Conservation (phyloP, 2,797 vertebrate species). For the Remorina albescens region DNA sequence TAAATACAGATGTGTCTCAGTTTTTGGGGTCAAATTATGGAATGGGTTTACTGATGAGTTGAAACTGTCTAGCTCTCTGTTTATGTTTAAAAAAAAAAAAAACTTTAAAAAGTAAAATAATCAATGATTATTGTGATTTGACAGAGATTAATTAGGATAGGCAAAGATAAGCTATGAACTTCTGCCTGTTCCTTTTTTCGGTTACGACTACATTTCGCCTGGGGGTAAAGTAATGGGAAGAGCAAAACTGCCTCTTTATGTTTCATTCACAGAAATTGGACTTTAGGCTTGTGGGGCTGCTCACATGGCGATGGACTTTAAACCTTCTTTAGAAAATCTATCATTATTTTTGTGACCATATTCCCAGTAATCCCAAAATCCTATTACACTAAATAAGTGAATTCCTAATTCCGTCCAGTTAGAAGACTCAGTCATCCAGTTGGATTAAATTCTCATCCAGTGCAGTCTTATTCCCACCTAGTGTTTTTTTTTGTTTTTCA, state of each 20-base stretch:
- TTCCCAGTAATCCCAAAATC: conserved; percentile 58
- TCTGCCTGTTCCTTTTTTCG: no score
- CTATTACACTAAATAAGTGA: conserved; percentile 42
- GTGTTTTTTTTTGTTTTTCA: neutral
- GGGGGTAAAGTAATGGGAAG: neutral
- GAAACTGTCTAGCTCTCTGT: no score
- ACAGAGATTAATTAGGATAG: no score
- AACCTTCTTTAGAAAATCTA: conserved; percentile 22
- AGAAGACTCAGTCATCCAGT: conserved; percentile 32
- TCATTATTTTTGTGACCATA: conserved; percentile 34
- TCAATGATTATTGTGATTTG: no score
- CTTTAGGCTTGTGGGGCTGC: neutral
- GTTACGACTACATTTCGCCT: no score
- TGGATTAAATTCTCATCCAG: conserved; percentile 51
- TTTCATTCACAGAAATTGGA: neutral
- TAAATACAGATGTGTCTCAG: no score
- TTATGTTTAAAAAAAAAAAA: no score
- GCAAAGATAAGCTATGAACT: no score
- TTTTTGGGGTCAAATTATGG: no score
- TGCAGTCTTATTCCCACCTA: conserved; percentile 26
- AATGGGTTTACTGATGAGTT: no score
- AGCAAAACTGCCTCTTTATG: neutral
- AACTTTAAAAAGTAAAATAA: no score
- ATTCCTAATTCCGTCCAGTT: conserved; percentile 43
- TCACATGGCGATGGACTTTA: neutral